These are phyloP conservation scores for Bombus confusus DNA, from an alignment of 1,140 invertebrate genomes.

Conservation along the genomic window DNA sequence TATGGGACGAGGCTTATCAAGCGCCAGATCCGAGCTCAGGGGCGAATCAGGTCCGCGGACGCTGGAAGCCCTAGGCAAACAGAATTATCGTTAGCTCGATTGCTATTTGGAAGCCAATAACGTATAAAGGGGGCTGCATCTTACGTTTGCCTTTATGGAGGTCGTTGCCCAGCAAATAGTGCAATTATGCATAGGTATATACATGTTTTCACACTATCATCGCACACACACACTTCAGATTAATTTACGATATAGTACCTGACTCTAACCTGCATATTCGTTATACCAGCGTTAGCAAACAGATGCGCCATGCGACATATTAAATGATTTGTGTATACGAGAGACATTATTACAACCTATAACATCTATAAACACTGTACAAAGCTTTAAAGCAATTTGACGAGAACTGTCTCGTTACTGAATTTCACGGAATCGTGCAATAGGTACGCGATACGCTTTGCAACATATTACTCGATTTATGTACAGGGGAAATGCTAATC, in stretches of 20 bases:
- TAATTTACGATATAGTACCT: neutral
- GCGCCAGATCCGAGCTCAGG: conserved; percentile 72
- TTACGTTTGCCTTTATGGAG: conserved; percentile 8
- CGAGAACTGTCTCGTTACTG: neutral
- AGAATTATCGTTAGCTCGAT: conserved; percentile 61
- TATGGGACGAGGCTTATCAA: conserved; percentile 75
- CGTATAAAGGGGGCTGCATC: neutral
- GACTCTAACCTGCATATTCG: neutral
- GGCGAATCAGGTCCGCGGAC: conserved; percentile 75
- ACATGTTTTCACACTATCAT: neutral
- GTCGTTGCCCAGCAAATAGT: neutral
- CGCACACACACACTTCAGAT: neutral
- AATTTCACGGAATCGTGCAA: neutral
- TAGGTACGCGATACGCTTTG: neutral
- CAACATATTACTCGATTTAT: neutral
- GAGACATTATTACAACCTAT: neutral
- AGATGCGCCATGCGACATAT: too few species aligned
- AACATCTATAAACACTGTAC: neutral
- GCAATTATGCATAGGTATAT: too few species aligned
- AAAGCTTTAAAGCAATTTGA: neutral
- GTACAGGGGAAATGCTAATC: neutral
- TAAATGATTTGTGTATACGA: neutral
- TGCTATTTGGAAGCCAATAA: conserved; percentile 15
- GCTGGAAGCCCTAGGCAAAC: conserved; percentile 76
- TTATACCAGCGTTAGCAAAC: too few species aligned